These are phyloP conservation scores for Ophioderma brevispina DNA, from an alignment of 35 echinoderm and acorn worm genomes.

Conservation along the genomic window DNA sequence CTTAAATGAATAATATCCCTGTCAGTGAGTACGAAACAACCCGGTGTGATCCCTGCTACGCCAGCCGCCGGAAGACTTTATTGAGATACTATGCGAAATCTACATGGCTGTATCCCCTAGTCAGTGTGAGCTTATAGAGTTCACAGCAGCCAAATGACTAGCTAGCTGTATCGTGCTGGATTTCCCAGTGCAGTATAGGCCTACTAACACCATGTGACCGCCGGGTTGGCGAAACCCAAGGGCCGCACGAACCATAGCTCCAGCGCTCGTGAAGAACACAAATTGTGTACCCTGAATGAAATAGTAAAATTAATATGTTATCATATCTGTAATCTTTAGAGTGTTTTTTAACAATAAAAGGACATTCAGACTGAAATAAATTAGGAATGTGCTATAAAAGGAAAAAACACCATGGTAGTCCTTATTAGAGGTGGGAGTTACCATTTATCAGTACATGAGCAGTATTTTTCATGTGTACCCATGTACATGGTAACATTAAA, in stretches of 20 bases:
- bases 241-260: constrained; percentile 90
- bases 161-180: constrained; percentile 87
- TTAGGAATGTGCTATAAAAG: no score
- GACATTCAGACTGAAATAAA: no score
- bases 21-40: constrained; percentile 90
- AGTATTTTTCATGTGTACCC: no score
- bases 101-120: constrained; percentile 74
- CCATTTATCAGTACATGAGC: no score
- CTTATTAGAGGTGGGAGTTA: no score
- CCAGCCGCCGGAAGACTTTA: constrained; percentile 89
- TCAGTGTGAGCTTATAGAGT: constrained; percentile 87
- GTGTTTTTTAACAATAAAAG: no score
- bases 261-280: constrained; percentile 94
- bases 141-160: constrained; percentile 86
- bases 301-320: no score
- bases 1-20: constrained; percentile 91
- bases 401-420: no score
- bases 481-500: no score
- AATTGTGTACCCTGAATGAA: constrained; percentile 61
- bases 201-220: constrained; percentile 96
- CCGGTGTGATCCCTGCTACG: constrained; percentile 78
- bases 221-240: constrained; percentile 94
- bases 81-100: constrained; percentile 96
- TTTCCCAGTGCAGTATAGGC: constrained; percentile 94
- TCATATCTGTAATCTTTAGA: no score